phyloP scores from a whole-genome alignment of 2,888 invertebrate species.

The Thymelicus lineola region DNA sequence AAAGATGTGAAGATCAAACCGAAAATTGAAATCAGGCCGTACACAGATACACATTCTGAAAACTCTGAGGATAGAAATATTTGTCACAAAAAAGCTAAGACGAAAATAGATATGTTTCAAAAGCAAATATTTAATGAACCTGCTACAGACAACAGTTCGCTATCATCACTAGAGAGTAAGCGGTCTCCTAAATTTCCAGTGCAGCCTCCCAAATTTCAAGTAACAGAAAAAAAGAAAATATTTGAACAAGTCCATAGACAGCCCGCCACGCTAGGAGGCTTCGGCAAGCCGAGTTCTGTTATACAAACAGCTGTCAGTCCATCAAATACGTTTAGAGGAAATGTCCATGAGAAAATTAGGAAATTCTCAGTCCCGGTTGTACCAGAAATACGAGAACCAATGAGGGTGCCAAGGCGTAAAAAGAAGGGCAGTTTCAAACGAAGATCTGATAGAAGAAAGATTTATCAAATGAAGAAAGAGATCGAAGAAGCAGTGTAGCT shows the following conservation, averaged over 20 bases:
- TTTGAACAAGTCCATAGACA: conserved; percentile 57
- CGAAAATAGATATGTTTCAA: conserved; percentile 81
- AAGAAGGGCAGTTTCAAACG: conserved; percentile 67
- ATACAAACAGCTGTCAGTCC: conserved; percentile 32
- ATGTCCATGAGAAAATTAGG: conserved; percentile 77
- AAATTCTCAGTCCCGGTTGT: conserved; percentile 67
- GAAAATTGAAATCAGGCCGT: conserved; percentile 75
- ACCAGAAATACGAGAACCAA: conserved; percentile 59
- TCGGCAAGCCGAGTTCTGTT: not conserved
- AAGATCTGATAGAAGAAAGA: conserved; percentile 65
- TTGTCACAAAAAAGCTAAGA: conserved; percentile 76
- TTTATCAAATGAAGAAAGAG: conserved; percentile 73
- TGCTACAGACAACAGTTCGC: conserved; percentile 73
- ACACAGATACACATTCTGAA: conserved; percentile 66
- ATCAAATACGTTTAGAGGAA: conserved; percentile 62
- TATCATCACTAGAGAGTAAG: conserved; percentile 55
- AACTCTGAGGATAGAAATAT: conserved; percentile 71
- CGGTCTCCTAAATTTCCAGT: conserved; percentile 18
- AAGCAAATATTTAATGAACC: conserved; percentile 75
- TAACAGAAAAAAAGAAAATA: conserved; percentile 66
- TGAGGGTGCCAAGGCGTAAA: conserved; percentile 63
- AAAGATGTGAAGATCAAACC: conserved; percentile 57
- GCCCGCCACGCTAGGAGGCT: not conserved
- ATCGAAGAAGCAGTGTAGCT: conserved; percentile 71
- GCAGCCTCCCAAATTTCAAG: conserved; percentile 41